Conservation (phyloP, 2,797 vertebrate genomes). For the Premnoplex brunnescens region DNA sequence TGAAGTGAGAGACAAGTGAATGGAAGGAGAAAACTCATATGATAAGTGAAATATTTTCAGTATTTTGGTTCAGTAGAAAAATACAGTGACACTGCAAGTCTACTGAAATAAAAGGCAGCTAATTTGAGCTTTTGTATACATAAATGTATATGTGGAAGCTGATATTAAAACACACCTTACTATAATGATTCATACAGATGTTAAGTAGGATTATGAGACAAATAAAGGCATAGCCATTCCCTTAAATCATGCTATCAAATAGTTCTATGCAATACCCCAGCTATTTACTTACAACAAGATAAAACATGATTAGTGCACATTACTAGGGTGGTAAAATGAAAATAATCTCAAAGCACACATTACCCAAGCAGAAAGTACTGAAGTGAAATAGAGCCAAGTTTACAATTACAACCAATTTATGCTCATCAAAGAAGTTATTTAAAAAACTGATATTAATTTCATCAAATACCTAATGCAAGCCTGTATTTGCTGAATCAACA, state of each 20-base stretch:
- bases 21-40: not conserved
- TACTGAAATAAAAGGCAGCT: not conserved
- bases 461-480: not conserved
- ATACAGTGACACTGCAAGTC: conserved; percentile 22
- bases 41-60: not conserved
- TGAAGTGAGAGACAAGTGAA: not conserved
- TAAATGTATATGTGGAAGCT: not conserved
- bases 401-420: not conserved
- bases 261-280: conserved; percentile 38
- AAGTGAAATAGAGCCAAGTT: conserved; percentile 18
- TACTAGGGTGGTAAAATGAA: conserved; percentile 57
- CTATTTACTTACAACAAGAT: conserved; percentile 61
- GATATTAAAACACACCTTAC: conserved; percentile 43
- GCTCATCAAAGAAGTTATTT: conserved; percentile 23
- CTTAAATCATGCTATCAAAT: conserved; percentile 60
- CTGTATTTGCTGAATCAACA: not conserved
- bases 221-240: conserved; percentile 52
- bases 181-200: conserved; percentile 59
- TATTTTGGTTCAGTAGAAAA: conserved; percentile 41
- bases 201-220: conserved; percentile 62
- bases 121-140: not conserved
- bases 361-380: conserved; percentile 24
- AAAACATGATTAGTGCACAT: conserved; percentile 62
- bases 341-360: conserved; percentile 44
- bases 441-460: not conserved